Percentiles rank a stretch among this genome's conserved stretches.
Conservation (phyloP, 2,888 invertebrate species). For the Kryphioiulus occultus region DNA sequence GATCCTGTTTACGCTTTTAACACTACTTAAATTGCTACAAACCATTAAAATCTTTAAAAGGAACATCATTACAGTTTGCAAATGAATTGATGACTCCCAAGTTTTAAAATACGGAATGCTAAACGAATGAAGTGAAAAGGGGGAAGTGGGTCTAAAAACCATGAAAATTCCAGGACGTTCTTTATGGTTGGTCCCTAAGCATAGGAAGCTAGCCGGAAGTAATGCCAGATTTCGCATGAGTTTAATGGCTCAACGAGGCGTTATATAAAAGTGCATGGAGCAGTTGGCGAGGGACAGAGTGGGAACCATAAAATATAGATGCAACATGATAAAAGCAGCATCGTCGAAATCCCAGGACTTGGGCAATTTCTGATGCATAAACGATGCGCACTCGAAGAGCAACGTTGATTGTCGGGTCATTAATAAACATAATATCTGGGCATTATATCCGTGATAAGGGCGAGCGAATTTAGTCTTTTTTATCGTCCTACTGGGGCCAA, state of each 20-base stretch:
- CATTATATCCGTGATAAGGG: slow-evolving; percentile 1
- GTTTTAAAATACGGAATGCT: no score
- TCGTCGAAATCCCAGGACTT: slow-evolving; percentile 16
- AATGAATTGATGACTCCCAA: no score
- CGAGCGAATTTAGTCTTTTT: background rate
- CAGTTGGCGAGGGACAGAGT: no score
- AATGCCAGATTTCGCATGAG: background rate
- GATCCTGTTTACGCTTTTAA: no score
- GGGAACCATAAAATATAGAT: background rate
- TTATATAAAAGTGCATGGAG: background rate
- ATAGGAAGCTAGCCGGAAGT: background rate
- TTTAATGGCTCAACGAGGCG: background rate
- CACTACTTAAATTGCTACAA: no score
- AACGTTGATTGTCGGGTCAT: slow-evolving; percentile 12
- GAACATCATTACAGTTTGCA: no score
- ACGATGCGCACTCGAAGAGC: background rate
- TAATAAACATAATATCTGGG: slow-evolving; percentile 16
- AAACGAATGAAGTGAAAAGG: no score
- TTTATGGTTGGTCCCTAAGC: no score
- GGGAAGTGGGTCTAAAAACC: no score
- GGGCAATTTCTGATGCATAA: slow-evolving; percentile 1
- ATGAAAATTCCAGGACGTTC: no score
- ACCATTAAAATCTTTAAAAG: no score
- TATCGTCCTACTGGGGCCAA: background rate
- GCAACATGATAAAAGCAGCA: background rate